Conservation (phyloP, 2,113 vertebrate species). For the Deroptyus accipitrinus region DNA sequence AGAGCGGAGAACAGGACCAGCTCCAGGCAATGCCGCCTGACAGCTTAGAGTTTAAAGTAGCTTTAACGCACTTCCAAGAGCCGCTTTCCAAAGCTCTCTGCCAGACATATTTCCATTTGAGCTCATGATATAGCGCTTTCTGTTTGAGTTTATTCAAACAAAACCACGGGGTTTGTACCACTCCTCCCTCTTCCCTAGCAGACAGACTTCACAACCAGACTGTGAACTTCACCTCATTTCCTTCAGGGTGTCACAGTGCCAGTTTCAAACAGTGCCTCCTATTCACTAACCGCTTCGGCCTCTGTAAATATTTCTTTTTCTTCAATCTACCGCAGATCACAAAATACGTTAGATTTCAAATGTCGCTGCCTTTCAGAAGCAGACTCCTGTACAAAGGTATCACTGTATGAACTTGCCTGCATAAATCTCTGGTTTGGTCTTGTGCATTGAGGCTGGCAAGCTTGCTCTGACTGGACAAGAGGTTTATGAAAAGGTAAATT, state of each 20-base stretch:
- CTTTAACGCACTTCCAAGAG: neutral
- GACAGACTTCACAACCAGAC: conserved; percentile 62
- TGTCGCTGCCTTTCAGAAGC: neutral
- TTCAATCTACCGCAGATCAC: neutral
- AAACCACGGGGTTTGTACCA: neutral
- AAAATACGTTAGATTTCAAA: neutral
- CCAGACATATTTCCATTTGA: conserved; percentile 48
- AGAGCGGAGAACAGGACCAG: neutral
- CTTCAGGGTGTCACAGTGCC: conserved; percentile 38
- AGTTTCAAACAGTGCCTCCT: conserved; percentile 51
- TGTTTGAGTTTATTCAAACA: conserved; percentile 44
- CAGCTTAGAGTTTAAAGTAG: conserved; percentile 7
- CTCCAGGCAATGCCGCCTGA: neutral
- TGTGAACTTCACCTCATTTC: conserved; percentile 57
- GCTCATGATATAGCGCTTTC: conserved; percentile 28
- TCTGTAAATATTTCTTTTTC: conserved; percentile 18
- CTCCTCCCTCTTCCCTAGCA: conserved; percentile 19
- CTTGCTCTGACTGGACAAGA: neutral
- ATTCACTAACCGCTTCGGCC: conserved; percentile 13
- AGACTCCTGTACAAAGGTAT: neutral
- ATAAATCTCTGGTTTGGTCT: neutral
- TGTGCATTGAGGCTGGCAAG: neutral
- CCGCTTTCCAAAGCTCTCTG: conserved; percentile 38
- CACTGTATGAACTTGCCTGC: neutral
- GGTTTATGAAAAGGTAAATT: neutral